Evolutionary conservation across 2,797 vertebrate species (phyloP).

Genomic region (Hydrocynus forskahlii): DNA sequence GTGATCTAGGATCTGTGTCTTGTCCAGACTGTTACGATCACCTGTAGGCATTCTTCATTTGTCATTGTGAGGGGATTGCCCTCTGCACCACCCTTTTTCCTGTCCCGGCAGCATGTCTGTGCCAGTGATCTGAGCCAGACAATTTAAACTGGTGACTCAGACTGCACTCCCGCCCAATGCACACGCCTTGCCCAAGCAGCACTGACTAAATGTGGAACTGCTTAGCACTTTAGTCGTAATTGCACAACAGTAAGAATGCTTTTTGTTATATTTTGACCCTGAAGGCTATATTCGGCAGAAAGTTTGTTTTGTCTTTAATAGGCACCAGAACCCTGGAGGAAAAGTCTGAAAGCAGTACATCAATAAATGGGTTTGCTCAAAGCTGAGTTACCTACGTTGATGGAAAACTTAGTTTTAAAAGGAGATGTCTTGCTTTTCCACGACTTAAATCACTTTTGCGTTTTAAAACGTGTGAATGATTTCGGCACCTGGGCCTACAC

Average conservation of each 20-base stretch:
- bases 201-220: constrained; percentile 48
- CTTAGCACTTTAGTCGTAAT: constrained; percentile 49
- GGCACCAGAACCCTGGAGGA: constrained; percentile 6
- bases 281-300: constrained; percentile 5
- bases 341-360: not conserved
- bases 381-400: not conserved
- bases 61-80: not conserved
- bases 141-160: constrained; percentile 41
- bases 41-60: constrained; percentile 16
- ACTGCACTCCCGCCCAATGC: not conserved
- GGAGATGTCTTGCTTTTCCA: not conserved
- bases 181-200: constrained; percentile 33
- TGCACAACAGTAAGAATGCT: constrained; percentile 37
- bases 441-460: not conserved
- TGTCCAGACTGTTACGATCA: constrained; percentile 1
- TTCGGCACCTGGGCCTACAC: constrained; percentile 38
- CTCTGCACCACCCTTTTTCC: not conserved
- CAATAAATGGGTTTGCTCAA: too few species aligned
- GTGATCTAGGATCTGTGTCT: not conserved
- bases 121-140: constrained; percentile 28
- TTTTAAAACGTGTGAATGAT: constrained; percentile 5
- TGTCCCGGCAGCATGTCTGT: constrained; percentile 25
- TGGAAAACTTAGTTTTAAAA: not conserved
- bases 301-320: constrained; percentile 31
- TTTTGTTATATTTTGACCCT: constrained; percentile 34